Evolutionary conservation across 2,888 invertebrate genomes (phyloP), one percentile per base, ranked within the genome.

Genomic region (Agrotis ipsilon): DNA sequence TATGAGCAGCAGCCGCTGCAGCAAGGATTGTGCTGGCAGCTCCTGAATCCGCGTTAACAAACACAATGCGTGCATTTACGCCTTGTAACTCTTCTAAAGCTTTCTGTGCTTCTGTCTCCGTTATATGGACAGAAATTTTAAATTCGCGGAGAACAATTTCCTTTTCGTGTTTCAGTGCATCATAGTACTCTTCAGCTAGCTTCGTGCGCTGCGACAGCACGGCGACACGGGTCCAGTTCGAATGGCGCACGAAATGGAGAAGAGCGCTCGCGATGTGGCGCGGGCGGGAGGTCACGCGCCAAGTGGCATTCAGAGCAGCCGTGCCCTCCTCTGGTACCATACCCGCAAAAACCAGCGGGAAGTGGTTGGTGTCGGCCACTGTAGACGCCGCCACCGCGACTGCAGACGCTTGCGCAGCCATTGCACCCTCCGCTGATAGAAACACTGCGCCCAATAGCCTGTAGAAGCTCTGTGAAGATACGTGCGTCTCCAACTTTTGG

Each of bases 31-130:
- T 93, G 2, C 97, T 97, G 0, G 97, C 97, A 0, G 97, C 96
- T 45, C 96, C 94, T 72, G 96, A 95, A 70, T 97, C 97, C 45
- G 98, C 97, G 89, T 99, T 98, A 0, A 98, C 97, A 72, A 98
- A 98, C 55, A 99, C 98, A 13, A 99, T 98, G 79, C 97, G 97
- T 0, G 98, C 98, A 60, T 97, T 96, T 71, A 2, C 64, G 2
- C 46, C 48, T 24, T 57, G 51, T 16, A 91, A 72, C 2, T 55
- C 21, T 51, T 54, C n/a, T 54, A 90, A 73, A 13, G 58, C 11
- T 21, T 14, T 6, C 13, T 46, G 9, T 7, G 54, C 51, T 18
- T 45, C 11, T 43, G 14, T n/a, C 51, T 54, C 14, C 4, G 45
- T 39, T n/a, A 65, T 19, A 13, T 9, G 0, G 14, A 14, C 0